Evolutionary conservation across 2,888 invertebrate genomes (phyloP), one percentile per base, ranked within the genome.

Genomic region (Eucriotettix oculatus): DNA sequence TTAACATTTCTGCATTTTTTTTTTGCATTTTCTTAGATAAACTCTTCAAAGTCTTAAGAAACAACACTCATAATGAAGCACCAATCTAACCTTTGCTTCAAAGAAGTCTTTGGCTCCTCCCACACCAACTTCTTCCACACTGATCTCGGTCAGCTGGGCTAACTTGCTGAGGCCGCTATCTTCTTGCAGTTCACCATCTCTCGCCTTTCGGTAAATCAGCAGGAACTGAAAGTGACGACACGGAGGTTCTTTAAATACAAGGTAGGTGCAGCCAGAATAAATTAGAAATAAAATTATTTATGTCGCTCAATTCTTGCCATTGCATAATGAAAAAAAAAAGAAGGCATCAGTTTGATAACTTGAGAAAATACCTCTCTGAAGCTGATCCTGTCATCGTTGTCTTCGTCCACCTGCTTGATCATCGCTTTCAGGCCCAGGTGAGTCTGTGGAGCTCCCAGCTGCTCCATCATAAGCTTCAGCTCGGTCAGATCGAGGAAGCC

Each of bases 391-490:
- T 84, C 85, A 72, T 92, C 91, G 52, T 82, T 79, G 70, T 92
- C 91, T 71, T 90, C 91, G 70, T 91, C 91, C 9, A 91, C 89
- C 73, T 91, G 91, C 63, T 87, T 82, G 69, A 97, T 97, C 94
- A 97, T 96, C 48, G 85, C 86, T 73, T 97, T 97, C 41, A 97
- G 79, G 0, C 91, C 91, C 59, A 97, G 78, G 74, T 97, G 96
- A 0, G 97, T 97, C 75, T 97, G 97, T 14, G 97, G 96, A 1
- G 91, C 94, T 11, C 91, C 93, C 60, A 97, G 76, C 63, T 90
- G 86, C 74, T 97, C 97, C 96, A 96, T 96, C 94, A 96, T 95
- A 41, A 87, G 78, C 74, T 97, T 97, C 65, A 97, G 77, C 74
- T 97, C 96, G 41, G 82, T 82, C 65, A 97, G 76, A 73, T 93